These are phyloP conservation scores for Globodera ellingtonae DNA, from an alignment of 1,140 invertebrate genomes.

Conservation along the genomic window DNA sequence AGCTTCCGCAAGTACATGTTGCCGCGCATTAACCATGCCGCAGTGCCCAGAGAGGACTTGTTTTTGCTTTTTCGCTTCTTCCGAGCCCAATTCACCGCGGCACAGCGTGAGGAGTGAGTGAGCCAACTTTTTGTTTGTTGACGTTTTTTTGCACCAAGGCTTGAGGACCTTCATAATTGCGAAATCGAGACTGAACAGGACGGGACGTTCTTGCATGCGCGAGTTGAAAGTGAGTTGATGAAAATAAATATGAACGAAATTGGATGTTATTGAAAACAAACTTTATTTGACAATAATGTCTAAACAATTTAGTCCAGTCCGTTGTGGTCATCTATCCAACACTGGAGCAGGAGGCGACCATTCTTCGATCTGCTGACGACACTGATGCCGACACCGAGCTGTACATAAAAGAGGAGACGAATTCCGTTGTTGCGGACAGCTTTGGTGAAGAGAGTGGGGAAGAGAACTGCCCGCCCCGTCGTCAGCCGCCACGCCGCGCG, in stretches of 20 bases:
- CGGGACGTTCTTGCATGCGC: not conserved
- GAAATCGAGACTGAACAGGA: not conserved
- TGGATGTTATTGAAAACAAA: not conserved
- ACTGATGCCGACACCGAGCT: not conserved
- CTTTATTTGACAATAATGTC: not conserved
- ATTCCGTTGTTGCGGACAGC: not conserved
- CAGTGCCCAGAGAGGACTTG: not conserved
- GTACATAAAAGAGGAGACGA: not conserved
- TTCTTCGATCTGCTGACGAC: not conserved
- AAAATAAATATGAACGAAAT: not conserved
- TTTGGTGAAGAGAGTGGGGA: not conserved
- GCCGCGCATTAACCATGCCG: not conserved
- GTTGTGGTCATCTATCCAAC: not conserved
- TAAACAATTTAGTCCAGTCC: not conserved
- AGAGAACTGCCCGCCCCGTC: not conserved
- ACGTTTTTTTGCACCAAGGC: not conserved
- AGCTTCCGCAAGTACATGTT: conserved; percentile 3
- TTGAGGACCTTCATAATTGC: not conserved
- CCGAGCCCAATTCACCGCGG: not conserved
- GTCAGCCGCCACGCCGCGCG: not conserved
- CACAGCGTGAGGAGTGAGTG: not conserved
- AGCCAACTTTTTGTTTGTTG: not conserved
- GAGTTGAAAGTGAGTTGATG: not conserved
- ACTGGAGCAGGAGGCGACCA: not conserved
- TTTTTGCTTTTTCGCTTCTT: conserved; percentile 8